Evolutionary conservation across 1,140 invertebrate genomes (phyloP).

Genomic region (Glossosoma conforme): DNA sequence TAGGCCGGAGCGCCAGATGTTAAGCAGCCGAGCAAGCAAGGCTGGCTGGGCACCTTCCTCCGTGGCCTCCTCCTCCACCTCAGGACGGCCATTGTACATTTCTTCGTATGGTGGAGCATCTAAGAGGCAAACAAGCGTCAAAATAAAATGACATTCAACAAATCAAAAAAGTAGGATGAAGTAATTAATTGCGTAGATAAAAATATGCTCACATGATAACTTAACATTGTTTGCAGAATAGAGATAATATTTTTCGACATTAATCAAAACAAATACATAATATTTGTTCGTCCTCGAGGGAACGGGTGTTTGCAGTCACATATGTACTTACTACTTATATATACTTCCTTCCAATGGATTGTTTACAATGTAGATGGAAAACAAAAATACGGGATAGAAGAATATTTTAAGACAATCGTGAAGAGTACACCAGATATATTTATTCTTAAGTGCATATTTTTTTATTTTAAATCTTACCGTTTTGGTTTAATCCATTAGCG

Average conservation of each 20-base stretch:
- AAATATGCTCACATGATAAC: background rate
- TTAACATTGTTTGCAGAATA: background rate
- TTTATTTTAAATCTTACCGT: conserved; percentile 14
- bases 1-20: conserved; percentile 20
- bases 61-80: background rate
- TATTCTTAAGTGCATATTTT: background rate
- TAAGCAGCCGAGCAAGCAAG: conserved; percentile 19
- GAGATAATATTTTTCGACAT: too few relatives aligned
- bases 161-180: background rate
- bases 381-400: too few relatives aligned
- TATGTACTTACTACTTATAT: too few relatives aligned
- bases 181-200: background rate
- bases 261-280: too few relatives aligned
- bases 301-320: too few relatives aligned
- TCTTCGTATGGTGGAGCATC: conserved; percentile 15
- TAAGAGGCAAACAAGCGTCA: background rate
- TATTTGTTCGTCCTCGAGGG: too few relatives aligned
- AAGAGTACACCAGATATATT: too few relatives aligned
- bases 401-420: too few relatives aligned
- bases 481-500: conserved; percentile 2
- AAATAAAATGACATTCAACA: background rate
- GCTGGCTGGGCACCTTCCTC: conserved; percentile 12
- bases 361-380: too few relatives aligned
- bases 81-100: background rate
- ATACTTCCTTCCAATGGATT: too few relatives aligned